Evolutionary conservation across 2,888 invertebrate species (phyloP).

Genomic region (Brachylomia viminalis): DNA sequence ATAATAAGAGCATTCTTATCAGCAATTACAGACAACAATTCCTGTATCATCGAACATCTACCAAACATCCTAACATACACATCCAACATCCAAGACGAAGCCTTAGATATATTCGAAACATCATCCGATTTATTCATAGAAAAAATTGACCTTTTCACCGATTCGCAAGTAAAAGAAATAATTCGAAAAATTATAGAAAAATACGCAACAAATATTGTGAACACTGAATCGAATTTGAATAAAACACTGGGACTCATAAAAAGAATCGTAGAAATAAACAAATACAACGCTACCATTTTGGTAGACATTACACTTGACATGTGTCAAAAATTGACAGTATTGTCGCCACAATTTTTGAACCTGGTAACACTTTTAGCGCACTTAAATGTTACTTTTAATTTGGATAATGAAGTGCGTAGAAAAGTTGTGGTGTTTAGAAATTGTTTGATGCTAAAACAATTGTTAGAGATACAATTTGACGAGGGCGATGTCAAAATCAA

Average conservation of each 20-base stretch:
- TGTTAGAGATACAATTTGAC: constrained; percentile 34
- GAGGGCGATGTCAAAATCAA: constrained; percentile 54
- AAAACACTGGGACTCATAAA: constrained; percentile 50
- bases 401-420: constrained; percentile 51
- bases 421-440: constrained; percentile 56
- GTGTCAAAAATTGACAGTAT: constrained; percentile 26
- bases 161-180: constrained; percentile 33
- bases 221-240: constrained; percentile 43
- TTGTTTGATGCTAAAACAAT: constrained; percentile 47
- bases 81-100: constrained; percentile 63
- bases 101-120: constrained; percentile 66
- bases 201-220: background rate
- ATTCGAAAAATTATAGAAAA: constrained; percentile 36
- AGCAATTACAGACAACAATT: constrained; percentile 73
- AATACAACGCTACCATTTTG: background rate
- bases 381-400: constrained; percentile 50
- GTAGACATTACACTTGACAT: constrained; percentile 28
- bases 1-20: constrained; percentile 71
- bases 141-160: constrained; percentile 74
- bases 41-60: constrained; percentile 68
- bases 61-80: constrained; percentile 69
- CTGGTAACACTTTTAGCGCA: constrained; percentile 53
- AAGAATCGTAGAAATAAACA: constrained; percentile 10
- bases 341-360: constrained; percentile 48
- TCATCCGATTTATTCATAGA: constrained; percentile 71